phyloP scores from a whole-genome alignment of 2,113 vertebrate species.

The Acinonyx jubatus region DNA sequence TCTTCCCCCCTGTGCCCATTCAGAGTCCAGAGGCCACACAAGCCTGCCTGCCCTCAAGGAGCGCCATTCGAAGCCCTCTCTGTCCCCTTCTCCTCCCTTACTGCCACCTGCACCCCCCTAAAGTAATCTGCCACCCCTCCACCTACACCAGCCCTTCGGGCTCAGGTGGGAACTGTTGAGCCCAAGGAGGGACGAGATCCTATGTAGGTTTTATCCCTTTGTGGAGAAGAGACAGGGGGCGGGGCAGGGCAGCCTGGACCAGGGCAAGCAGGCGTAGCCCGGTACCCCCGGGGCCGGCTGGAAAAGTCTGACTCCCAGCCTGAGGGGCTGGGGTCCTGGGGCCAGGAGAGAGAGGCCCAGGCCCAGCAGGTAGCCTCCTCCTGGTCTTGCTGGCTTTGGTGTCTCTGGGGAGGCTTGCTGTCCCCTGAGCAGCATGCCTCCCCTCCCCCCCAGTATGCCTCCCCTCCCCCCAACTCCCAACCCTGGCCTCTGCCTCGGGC shows the following conservation, averaged over 20 bases:
- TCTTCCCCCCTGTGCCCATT: neutral
- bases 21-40: neutral
- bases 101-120: neutral
- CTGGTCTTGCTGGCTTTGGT: neutral
- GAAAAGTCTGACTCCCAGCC: neutral
- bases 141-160: neutral
- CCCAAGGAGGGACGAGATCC: neutral
- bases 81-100: neutral
- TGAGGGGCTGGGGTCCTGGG: neutral
- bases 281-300: no score
- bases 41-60: neutral
- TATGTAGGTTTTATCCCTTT: neutral
- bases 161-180: neutral
- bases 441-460: neutral
- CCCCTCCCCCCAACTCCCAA: no score
- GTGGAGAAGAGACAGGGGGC: no score
- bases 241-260: neutral
- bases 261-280: accelerated
- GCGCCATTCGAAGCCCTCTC: neutral
- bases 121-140: neutral
- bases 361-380: neutral
- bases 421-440: neutral
- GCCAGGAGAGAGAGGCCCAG: neutral
- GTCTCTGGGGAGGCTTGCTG: accelerated
- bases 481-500: neutral